Evolutionary conservation across 1,140 invertebrate genomes (phyloP), one percentile per base, ranked within the genome.

Genomic region (Lepidurus packardi): DNA sequence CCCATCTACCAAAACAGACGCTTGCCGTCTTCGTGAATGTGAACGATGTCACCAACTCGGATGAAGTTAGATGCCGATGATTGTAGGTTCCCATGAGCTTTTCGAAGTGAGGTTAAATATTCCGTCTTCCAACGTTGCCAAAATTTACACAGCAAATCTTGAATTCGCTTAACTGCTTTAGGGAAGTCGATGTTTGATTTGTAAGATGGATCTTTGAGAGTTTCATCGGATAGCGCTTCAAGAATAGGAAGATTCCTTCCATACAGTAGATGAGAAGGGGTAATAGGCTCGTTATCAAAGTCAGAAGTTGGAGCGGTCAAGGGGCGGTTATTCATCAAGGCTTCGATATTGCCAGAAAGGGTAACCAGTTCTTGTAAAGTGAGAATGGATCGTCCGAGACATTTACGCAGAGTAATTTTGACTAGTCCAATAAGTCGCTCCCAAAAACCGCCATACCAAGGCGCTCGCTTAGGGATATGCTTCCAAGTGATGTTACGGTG

Each of bases 361-460:
- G 43, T 80, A 5, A 43, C 0, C 7, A 25, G 25, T 34, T 78
- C 77, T 43, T 77, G 7, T 21, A 47, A 73, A 21, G 25, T 77
- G 7, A 80, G 10, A n/a, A 8, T 16, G 0, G 78, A 65, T 25
- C 43, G 74, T 21, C 79, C 79, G 4, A 80, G 34, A 34, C 53
- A 44, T 44, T 78, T 81, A 16, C 73, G 75, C 0, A 81, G n/a
- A 10, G 76, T 24, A 9, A 78, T 78, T 74, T 82, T 81, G 13
- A 74, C 79, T 2, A 84, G 76, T 8, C 75, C 42, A 21, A 84
- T 79, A 42, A 85, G 34, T 1, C 83, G 25, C 73, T 85, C 84
- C 77, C 80, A 84, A n/a, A 82, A 83, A n/a, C 83, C 84, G 45
- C 84, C 83, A 53, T 79, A 80, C 81, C 83, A 84, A 53, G 83